phyloP scores from a whole-genome alignment of 2,113 vertebrate species.

The Urocitellus parryii region DNA sequence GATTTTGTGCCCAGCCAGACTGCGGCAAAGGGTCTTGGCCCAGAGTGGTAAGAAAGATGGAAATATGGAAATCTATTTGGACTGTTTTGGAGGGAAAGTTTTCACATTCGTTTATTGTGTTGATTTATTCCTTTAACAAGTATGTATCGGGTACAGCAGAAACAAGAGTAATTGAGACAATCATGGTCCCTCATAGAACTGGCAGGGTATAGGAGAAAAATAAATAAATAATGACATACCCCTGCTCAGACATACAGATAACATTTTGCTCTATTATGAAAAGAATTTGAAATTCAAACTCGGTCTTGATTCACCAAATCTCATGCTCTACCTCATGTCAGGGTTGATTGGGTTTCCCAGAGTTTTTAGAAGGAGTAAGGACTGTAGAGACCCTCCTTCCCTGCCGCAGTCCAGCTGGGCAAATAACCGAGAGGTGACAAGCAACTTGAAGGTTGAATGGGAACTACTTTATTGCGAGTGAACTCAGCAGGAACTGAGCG shows the following conservation, averaged over 20 bases:
- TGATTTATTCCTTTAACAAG: neutral
- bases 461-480: too few relatives aligned
- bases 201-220: neutral
- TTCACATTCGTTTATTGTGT: neutral
- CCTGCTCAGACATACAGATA: neutral
- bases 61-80: neutral
- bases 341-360: neutral
- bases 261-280: neutral
- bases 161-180: neutral
- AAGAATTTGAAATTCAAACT: constrained; percentile 17
- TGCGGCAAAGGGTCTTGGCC: neutral
- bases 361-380: neutral
- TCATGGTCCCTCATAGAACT: neutral
- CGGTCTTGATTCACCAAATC: neutral
- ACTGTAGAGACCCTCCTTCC: neutral
- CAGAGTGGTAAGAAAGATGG: neutral
- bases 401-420: too few relatives aligned
- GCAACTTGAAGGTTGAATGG: too few relatives aligned
- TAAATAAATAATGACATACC: neutral
- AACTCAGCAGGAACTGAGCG: too few relatives aligned
- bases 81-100: neutral
- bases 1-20: too few relatives aligned
- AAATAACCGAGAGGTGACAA: too few relatives aligned
- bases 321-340: neutral
- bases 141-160: neutral